Conservation (phyloP, 2,797 vertebrate genomes). For the Notolepis coatsorum region DNA sequence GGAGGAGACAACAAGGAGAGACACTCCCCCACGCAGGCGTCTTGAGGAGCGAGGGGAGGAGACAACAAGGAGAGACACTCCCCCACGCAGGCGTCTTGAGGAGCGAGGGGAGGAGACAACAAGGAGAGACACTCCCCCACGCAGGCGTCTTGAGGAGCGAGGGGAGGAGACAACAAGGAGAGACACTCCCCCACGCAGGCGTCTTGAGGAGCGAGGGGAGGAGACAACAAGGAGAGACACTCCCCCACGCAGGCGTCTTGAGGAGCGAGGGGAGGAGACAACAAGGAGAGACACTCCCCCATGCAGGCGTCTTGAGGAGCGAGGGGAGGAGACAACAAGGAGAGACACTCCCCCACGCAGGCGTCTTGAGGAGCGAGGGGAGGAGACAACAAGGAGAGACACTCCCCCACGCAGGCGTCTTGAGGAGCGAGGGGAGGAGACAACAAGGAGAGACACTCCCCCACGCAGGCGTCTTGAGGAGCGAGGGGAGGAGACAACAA, state of each 20-base stretch:
- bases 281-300: constrained; percentile 55
- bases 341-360: no score
- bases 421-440: constrained; percentile 45
- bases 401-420: constrained; percentile 50
- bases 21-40: no score
- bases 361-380: constrained; percentile 62
- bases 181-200: constrained; percentile 37
- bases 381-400: constrained; percentile 69
- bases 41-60: constrained; percentile 64
- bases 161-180: constrained; percentile 70
- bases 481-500: constrained; percentile 69
- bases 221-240: no score
- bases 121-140: no score
- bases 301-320: constrained; percentile 53
- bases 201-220: constrained; percentile 54
- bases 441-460: no score
- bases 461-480: constrained; percentile 66
- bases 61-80: constrained; percentile 68
- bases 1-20: no score
- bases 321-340: constrained; percentile 44
- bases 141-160: constrained; percentile 63
- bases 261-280: constrained; percentile 69
- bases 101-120: constrained; percentile 51
- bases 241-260: no score
- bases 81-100: constrained; percentile 43